Evolutionary conservation across 2,113 vertebrate species (phyloP), one percentile per base, ranked within the genome.

Genomic region (Penelope pileata): DNA sequence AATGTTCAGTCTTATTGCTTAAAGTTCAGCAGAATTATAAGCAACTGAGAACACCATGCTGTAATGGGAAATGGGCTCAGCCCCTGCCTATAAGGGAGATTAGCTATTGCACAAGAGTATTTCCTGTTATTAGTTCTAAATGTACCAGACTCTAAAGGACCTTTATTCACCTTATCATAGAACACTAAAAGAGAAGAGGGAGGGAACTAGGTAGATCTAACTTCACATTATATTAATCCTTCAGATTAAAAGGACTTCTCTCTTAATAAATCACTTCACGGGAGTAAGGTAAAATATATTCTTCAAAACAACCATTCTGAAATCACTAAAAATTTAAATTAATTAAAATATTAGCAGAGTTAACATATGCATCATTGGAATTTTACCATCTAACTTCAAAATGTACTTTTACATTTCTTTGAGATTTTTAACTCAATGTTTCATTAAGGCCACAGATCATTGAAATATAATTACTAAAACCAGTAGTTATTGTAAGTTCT

Each of bases 51-150:
- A 50, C 12, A 17, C 6, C n/a, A 38, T 54, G 18, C 50, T 45
- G 86, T 22, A 64, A 77, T 17, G 16, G 42, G 74, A 95, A 93
- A 83, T 23, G 29, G 34, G 29, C 32, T 92, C 66, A 75, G 34
- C 12, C 56, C 56, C 64, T 90, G 67, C 30, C 79, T 82, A 10
- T 66, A 81, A 90, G 26, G 85, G 69, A 91, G 29, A 86, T 73
- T 63, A 80, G 5, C 76, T 78, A 75, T 68, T 95, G 69, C 86
- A 63, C 83, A 73, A 75, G 16, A 86, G 63, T 16, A 72, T 83
- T 95, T 96, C 91, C 72, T 86, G 92, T 67, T 88, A 81, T 50
- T 81, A 86, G 22, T 67, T 90, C 47, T 58, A 86, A 96, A 92
- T 75, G 69, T 75, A 88, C 73, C 40, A 74, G 64, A 47, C 51